These are phyloP conservation scores for Eulimnadia texana DNA, from an alignment of 1,140 invertebrate genomes.

Conservation along the genomic window DNA sequence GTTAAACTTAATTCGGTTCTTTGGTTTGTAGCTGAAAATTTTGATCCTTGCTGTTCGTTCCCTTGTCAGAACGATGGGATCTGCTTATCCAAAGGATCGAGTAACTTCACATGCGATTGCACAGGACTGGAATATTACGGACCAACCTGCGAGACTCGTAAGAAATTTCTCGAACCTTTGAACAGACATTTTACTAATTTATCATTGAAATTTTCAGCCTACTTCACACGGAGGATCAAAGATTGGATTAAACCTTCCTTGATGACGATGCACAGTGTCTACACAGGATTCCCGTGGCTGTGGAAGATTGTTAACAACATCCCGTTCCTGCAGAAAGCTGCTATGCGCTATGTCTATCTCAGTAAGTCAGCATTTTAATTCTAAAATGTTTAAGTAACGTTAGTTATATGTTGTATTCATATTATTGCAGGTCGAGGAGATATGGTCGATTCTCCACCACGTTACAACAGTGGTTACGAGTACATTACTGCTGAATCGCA, in stretches of 20 bases:
- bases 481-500: constrained; percentile 29
- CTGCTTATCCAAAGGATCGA: constrained; percentile 1
- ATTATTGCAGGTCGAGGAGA: constrained; percentile 24
- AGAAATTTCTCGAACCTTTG: neutral
- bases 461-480: constrained; percentile 20
- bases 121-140: constrained; percentile 17
- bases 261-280: constrained; percentile 11
- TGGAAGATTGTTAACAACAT: constrained; percentile 17
- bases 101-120: constrained; percentile 15
- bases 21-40: neutral
- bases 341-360: constrained; percentile 16
- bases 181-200: neutral
- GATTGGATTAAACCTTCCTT: constrained; percentile 4
- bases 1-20: neutral
- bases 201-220: neutral
- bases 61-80: constrained; percentile 15
- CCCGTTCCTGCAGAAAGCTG: constrained; percentile 11
- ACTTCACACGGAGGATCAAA: constrained; percentile 7
- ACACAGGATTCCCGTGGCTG: constrained; percentile 16
- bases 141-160: constrained; percentile 16
- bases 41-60: constrained; percentile 15
- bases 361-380: constrained; percentile 10
- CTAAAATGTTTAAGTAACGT: too few relatives aligned
- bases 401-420: neutral
- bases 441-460: constrained; percentile 26